Percentiles rank a stretch among this genome's conserved stretches.
phyloP scores from a whole-genome alignment of 2,888 invertebrate species.

The Phalangium opilio region DNA sequence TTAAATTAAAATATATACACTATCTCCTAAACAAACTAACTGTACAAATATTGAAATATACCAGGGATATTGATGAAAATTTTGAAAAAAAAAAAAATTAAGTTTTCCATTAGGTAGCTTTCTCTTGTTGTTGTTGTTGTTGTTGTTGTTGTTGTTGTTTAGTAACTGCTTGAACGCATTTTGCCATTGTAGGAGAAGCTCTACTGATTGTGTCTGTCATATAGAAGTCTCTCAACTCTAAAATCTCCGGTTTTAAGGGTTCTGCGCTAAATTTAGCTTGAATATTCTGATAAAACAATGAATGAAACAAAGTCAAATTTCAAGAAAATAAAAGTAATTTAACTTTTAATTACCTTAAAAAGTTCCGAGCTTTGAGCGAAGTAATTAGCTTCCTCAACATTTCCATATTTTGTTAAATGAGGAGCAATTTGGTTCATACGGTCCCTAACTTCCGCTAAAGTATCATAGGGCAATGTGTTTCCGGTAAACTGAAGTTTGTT shows the following conservation, averaged over 20 bases:
- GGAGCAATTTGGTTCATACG: conserved; percentile 50
- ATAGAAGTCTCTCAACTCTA: conserved; percentile 53
- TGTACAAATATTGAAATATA: no score
- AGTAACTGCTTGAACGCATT: conserved; percentile 79
- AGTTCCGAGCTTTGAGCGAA: conserved; percentile 63
- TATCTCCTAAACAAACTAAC: no score
- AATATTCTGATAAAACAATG: conserved; percentile 18
- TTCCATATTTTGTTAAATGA: conserved; percentile 36
- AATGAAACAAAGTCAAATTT: neutral
- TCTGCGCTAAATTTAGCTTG: conserved; percentile 27
- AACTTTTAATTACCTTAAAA: conserved; percentile 33
- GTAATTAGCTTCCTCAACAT: conserved; percentile 68
- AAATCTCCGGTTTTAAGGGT: conserved; percentile 43
- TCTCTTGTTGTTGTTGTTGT: conserved; percentile 36
- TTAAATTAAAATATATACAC: no score
- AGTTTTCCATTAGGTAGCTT: no score
- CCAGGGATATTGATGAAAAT: no score
- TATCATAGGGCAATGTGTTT: conserved; percentile 67
- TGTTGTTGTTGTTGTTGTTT: conserved; percentile 45
- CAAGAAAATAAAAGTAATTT: neutral
- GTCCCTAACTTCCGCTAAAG: conserved; percentile 58
- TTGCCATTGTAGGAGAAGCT: conserved; percentile 96
- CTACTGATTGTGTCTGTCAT: conserved; percentile 95
- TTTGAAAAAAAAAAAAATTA: no score
- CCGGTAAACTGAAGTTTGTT: conserved; percentile 42